phyloP scores from a whole-genome alignment of 2,113 vertebrate species.

The Alethe diademata region DNA sequence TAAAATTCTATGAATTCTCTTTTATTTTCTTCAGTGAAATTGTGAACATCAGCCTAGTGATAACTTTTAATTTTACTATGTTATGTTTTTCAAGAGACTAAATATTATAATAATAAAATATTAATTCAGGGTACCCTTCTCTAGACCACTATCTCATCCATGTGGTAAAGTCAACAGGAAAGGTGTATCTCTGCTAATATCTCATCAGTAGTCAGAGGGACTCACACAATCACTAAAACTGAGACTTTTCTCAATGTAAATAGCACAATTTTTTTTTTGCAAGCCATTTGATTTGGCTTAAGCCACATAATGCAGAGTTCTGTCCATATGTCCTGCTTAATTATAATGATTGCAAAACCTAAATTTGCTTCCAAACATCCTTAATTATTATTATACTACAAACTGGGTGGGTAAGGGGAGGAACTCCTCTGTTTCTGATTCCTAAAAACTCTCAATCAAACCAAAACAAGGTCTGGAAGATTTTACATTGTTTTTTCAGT shows the following conservation, averaged over 20 bases:
- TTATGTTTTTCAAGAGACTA: background rate
- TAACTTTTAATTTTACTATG: background rate
- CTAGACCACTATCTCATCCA: background rate
- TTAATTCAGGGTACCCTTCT: background rate
- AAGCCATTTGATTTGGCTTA: background rate
- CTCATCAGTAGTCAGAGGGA: background rate
- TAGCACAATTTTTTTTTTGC: background rate
- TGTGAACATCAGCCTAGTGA: background rate
- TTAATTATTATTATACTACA: slow-evolving; percentile 49
- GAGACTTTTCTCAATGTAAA: background rate
- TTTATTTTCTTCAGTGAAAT: background rate
- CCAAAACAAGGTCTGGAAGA: slow-evolving; percentile 20
- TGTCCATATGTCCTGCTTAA: slow-evolving; percentile 21
- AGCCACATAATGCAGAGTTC: background rate
- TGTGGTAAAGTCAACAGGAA: background rate
- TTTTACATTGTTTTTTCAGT: background rate
- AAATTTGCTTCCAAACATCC: slow-evolving; percentile 40
- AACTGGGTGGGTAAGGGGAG: background rate
- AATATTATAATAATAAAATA: background rate
- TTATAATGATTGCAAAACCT: slow-evolving; percentile 9
- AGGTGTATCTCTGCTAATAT: background rate
- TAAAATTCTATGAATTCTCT: background rate
- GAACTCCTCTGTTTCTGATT: background rate
- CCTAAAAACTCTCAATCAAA: background rate
- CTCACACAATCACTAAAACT: background rate